A percentile compares a stretch with the other conserved stretches of the same genome.
phyloP scores from a whole-genome alignment of 2,797 vertebrate genomes.

The Uromys caudimaculatus region DNA sequence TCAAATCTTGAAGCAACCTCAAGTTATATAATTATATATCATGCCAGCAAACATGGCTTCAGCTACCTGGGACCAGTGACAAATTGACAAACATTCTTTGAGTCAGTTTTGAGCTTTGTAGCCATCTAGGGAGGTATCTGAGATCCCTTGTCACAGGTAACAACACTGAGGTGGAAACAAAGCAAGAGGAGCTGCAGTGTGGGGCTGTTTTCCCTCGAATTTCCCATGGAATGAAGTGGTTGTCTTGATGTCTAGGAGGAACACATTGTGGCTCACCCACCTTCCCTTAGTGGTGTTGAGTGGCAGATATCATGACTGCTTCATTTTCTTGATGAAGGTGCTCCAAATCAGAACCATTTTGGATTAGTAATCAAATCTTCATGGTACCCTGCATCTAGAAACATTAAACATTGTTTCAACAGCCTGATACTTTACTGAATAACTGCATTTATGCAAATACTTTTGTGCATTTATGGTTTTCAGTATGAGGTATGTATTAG shows the following conservation, averaged over 20 bases:
- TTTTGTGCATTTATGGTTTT: background rate
- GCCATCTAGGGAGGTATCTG: background rate
- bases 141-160: background rate
- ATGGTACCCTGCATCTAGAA: background rate
- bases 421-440: background rate
- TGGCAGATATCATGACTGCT: background rate
- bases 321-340: constrained; percentile 13
- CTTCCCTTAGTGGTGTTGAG: background rate
- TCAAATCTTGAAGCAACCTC: constrained; percentile 23
- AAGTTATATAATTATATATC: background rate
- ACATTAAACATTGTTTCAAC: background rate
- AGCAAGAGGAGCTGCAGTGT: background rate
- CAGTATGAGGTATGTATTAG: background rate
- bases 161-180: background rate
- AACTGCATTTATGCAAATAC: background rate
- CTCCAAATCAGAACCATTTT: background rate
- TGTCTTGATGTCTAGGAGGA: background rate
- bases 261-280: background rate
- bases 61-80: background rate
- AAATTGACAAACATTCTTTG: constrained; percentile 1
- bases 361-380: background rate
- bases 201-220: background rate
- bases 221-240: background rate
- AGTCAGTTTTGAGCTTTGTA: background rate
- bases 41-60: background rate